Evolutionary conservation across 2,797 vertebrate genomes (phyloP).

Genomic region (Artibeus lituratus): DNA sequence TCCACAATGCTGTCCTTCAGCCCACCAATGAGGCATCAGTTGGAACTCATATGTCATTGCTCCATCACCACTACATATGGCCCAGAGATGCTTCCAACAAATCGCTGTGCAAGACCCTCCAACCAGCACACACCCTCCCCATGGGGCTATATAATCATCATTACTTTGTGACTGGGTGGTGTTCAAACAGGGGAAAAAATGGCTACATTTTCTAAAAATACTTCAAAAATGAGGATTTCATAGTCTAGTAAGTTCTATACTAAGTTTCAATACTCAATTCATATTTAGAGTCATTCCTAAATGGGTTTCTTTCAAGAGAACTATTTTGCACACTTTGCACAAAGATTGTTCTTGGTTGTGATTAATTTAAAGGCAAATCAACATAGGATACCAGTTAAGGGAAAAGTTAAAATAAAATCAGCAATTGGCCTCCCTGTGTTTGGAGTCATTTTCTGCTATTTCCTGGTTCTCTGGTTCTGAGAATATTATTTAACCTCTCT

Average conservation of each 20-base stretch:
- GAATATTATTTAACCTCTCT: conserved; percentile 39
- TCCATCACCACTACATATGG: neutral
- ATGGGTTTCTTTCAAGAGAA: conserved; percentile 29
- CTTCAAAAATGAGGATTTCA: conserved; percentile 39
- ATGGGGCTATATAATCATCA: neutral
- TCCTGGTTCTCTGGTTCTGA: neutral
- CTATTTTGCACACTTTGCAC: neutral
- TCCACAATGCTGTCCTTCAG: neutral
- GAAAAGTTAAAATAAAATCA: neutral
- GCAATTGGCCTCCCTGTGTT: neutral
- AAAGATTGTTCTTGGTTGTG: neutral
- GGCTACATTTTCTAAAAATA: neutral
- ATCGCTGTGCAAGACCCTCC: neutral
- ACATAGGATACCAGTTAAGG: neutral
- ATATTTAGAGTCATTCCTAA: neutral
- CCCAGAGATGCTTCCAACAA: neutral
- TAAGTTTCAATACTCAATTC: neutral
- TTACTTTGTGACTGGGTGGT: neutral
- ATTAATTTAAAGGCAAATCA: conserved; percentile 25
- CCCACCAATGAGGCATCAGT: neutral
- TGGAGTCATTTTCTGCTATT: neutral
- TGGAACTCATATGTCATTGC: neutral
- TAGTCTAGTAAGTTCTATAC: neutral
- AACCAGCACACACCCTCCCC: neutral
- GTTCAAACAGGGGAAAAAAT: neutral